Evolutionary conservation across 1,140 invertebrate species (phyloP).

Genomic region (Pectinophora gossypiella): DNA sequence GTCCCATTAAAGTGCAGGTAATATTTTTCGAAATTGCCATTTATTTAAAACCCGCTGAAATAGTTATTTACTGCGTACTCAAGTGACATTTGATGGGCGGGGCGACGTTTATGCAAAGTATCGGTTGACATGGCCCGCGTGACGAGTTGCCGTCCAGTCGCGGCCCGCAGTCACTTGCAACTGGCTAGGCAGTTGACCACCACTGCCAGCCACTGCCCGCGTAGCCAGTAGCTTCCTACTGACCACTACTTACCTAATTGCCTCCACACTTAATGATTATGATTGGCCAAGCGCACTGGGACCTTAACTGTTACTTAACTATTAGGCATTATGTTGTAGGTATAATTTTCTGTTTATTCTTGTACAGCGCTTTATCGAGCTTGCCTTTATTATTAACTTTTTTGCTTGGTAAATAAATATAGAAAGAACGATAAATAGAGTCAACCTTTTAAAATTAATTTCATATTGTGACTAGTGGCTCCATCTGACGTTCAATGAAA

Average conservation of each 20-base stretch:
- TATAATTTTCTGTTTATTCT: not conserved
- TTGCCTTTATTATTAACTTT: too few relatives aligned
- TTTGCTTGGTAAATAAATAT: too few relatives aligned
- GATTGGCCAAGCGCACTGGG: slow-evolving; percentile 20
- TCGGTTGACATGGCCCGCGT: not conserved
- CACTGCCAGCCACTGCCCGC: slow-evolving; percentile 7
- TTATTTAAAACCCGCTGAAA: slow-evolving; percentile 17
- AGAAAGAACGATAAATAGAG: too few relatives aligned
- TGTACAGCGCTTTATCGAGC: not conserved
- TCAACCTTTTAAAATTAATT: too few relatives aligned
- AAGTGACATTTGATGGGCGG: slow-evolving; percentile 36
- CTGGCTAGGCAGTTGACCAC: slow-evolving; percentile 1
- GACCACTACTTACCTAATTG: slow-evolving; percentile 37
- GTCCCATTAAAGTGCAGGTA: not conserved
- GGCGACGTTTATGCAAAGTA: slow-evolving; percentile 34
- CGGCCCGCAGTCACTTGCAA: too few relatives aligned
- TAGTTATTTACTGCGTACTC: slow-evolving; percentile 12
- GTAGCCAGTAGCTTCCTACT: slow-evolving; percentile 16
- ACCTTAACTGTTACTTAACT: not conserved
- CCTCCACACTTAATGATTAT: slow-evolving; percentile 31
- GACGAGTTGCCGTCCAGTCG: not conserved
- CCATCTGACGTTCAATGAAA: too few relatives aligned
- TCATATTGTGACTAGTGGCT: too few relatives aligned
- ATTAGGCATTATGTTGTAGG: not conserved
- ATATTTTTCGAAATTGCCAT: slow-evolving; percentile 11